phyloP scores from a whole-genome alignment of 2,113 vertebrate species.

The Ondatra zibethicus region DNA sequence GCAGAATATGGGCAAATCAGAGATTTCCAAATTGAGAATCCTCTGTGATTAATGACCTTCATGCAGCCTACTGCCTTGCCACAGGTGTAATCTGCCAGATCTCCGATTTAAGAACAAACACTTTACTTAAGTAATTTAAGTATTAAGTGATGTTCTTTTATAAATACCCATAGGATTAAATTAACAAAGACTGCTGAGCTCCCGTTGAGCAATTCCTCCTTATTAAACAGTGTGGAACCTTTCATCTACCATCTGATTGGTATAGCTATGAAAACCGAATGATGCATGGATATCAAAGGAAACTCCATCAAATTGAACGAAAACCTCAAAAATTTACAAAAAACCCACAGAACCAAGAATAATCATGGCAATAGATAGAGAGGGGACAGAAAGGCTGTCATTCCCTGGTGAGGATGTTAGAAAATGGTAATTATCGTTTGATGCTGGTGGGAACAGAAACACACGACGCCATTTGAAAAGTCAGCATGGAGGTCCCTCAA shows the following conservation, averaged over 20 bases:
- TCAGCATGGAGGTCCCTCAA: not conserved
- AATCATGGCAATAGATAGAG: not conserved
- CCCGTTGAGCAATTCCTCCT: not conserved
- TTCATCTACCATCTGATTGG: not conserved
- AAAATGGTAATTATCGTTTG: not conserved
- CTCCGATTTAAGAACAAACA: constrained; percentile 33
- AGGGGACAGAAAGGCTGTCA: not conserved
- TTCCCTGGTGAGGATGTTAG: not conserved
- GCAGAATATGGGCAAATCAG: constrained; percentile 22
- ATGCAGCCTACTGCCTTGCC: not conserved
- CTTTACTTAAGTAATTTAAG: not conserved
- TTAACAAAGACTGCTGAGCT: constrained; percentile 2
- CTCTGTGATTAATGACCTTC: constrained; percentile 6
- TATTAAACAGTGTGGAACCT: not conserved
- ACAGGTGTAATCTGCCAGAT: not conserved
- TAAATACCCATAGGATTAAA: not conserved
- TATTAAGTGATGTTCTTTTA: constrained; percentile 36
- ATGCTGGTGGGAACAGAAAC: not conserved
- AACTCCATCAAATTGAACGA: not conserved
- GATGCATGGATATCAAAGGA: not conserved
- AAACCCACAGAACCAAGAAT: not conserved
- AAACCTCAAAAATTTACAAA: not conserved
- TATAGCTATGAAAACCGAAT: constrained; percentile 13
- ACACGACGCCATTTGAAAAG: not conserved
- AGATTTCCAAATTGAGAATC: constrained; percentile 54